Percentiles rank a stretch among this genome's conserved stretches.
These are phyloP conservation scores for Margaritifera margaritifera DNA, from an alignment of 2,888 invertebrate genomes.

Conservation along the genomic window DNA sequence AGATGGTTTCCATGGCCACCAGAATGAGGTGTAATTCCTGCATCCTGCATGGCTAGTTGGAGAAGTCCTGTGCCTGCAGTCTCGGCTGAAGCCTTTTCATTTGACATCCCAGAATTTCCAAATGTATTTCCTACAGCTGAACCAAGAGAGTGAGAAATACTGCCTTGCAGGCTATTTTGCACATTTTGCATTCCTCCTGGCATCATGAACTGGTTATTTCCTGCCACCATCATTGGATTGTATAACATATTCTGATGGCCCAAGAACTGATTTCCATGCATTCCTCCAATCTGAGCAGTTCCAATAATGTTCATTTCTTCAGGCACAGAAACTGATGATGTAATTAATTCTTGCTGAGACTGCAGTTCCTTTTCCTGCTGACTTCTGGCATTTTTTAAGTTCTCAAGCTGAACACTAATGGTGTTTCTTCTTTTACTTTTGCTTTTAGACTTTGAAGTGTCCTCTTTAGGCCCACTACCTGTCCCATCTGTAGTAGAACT, in stretches of 20 bases:
- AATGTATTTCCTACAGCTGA: constrained; percentile 1
- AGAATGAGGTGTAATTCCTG: constrained; percentile 50
- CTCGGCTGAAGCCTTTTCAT: constrained; percentile 30
- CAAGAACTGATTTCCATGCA: constrained; percentile 38
- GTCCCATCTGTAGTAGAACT: constrained; percentile 35
- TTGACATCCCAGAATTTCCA: constrained; percentile 6
- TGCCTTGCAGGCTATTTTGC: constrained; percentile 29
- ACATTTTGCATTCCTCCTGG: constrained; percentile 34
- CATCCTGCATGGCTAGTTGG: constrained; percentile 65
- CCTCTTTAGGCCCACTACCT: constrained; percentile 27
- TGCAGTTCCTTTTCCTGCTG: constrained; percentile 22
- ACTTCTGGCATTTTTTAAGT: constrained; percentile 27
- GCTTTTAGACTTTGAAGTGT: constrained; percentile 35
- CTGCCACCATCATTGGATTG: constrained; percentile 47
- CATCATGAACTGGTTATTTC: constrained; percentile 34
- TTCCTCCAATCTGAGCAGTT: constrained; percentile 38
- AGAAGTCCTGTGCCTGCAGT: constrained; percentile 48
- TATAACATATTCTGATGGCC: constrained; percentile 48
- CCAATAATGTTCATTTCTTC: constrained; percentile 31
- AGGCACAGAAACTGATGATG: constrained; percentile 35
- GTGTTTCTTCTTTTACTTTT: constrained; percentile 44
- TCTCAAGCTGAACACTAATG: constrained; percentile 45
- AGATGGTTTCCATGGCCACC: constrained; percentile 23
- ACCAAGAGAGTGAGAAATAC: constrained; percentile 17
- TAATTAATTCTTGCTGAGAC: constrained; percentile 40